Conservation (phyloP, 2,113 vertebrate genomes). For the Pantherophis guttatus region DNA sequence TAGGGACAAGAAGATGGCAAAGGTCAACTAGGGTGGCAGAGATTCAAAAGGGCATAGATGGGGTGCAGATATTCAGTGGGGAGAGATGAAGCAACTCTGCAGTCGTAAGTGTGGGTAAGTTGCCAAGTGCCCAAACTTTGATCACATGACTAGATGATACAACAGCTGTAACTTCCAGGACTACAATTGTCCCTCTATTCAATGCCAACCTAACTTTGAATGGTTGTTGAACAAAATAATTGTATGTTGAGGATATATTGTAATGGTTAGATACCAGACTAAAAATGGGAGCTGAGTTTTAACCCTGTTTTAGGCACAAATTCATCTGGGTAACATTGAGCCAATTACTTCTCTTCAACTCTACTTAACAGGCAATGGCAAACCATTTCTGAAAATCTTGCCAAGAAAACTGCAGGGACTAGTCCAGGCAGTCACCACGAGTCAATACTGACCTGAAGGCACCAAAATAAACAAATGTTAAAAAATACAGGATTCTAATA, state of each 20-base stretch:
- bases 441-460: background rate
- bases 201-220: background rate
- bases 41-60: background rate
- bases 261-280: background rate
- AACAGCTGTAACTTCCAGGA: background rate
- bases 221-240: background rate
- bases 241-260: background rate
- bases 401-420: background rate
- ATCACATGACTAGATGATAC: background rate
- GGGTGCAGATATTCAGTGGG: background rate
- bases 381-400: background rate
- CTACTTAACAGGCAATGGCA: background rate
- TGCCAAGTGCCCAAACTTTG: background rate
- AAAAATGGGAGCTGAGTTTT: background rate
- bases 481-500: background rate
- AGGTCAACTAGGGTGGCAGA: background rate
- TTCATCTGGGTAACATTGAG: background rate
- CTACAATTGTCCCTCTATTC: background rate
- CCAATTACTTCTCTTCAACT: background rate
- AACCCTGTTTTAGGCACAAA: background rate
- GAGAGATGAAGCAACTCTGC: background rate
- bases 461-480: background rate
- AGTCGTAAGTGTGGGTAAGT: background rate
- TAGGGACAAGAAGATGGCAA: background rate
- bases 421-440: background rate